Base-by-base conservation (phyloP, 2,797 vertebrate genomes). In the Calcarius lapponicus region DNA sequence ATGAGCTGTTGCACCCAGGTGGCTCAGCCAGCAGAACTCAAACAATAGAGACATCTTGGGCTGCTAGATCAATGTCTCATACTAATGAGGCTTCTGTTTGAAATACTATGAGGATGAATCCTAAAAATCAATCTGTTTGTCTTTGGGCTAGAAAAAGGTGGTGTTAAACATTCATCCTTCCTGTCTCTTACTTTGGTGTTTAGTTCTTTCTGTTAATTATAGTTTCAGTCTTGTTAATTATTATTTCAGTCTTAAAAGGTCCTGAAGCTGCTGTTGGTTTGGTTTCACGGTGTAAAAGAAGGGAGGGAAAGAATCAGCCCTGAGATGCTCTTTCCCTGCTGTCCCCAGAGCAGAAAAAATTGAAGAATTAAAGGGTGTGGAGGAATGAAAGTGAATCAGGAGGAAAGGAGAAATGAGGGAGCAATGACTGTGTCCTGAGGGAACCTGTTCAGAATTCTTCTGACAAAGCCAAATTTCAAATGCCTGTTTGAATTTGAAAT, bases 101-200 rank as follows among this genome's bases (percentile, higher is more conserved):
- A 90, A 86, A 61, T 20, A 53, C 17, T 42, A 0, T 19, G 56
- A 61, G 70, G 34, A 51, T 50, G 73, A 72, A 69, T 61, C 62
- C 48, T 76, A 29, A 48, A 92, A 92, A 91, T 87, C 78, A 84
- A 89, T 92, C 74, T 88, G 42, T 54, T 84, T 81, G 19, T 51
- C 86, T 93, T 86, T 11, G 47, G 71, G 76, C 32, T 50, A 54
- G 71, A 79, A 61, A 29, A 26, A 82, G 20, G 24, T 0, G 16
- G 17, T 16, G 56, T 40, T 66, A 43, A 73, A 51, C 40, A 40
- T 32, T 69, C 8, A 16, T 75, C 32, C 18, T 51, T 50, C 14
- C 38, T 54, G 34, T 31, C 65, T 56, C 43, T 64, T 64, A 6
- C 20, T 36, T 45, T 84, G 54, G 28, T n/a, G 20, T 72, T 72